Conservation (phyloP, 2,888 invertebrate species). For the Netelia fuscicornis region DNA sequence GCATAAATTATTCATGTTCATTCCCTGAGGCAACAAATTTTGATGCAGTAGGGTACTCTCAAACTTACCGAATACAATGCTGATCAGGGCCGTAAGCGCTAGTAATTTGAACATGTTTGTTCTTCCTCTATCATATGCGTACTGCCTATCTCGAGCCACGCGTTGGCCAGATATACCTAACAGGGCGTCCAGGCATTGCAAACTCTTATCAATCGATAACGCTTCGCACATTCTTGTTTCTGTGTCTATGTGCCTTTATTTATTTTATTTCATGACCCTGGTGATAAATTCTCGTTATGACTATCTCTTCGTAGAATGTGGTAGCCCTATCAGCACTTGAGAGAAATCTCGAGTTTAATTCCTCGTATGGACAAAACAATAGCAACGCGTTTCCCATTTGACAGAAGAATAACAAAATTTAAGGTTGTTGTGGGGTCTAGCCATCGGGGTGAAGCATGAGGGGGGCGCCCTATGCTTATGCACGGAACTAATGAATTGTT, state of each 20-base stretch:
- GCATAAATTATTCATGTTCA: no score
- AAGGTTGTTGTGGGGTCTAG: no score
- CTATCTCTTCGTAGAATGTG: conserved; percentile 8
- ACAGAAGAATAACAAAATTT: no score
- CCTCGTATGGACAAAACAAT: background rate
- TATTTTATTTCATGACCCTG: background rate
- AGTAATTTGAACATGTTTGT: conserved; percentile 66
- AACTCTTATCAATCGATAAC: conserved; percentile 50
- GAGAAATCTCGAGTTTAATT: conserved; percentile 2
- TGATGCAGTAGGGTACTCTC: background rate
- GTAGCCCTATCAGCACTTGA: conserved; percentile 15
- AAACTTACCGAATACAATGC: conserved; percentile 48
- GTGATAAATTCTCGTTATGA: background rate
- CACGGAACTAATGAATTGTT: no score
- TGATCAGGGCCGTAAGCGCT: conserved; percentile 46
- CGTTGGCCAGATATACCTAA: conserved; percentile 29
- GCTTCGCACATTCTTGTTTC: conserved; percentile 5
- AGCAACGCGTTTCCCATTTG: background rate
- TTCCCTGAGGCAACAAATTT: no score
- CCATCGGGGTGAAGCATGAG: no score
- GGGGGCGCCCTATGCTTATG: no score
- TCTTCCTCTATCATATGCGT: conserved; percentile 49
- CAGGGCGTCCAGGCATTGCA: background rate
- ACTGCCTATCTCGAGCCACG: conserved; percentile 37
- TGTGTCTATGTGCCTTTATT: conserved; percentile 1